Conservation (phyloP, 2,888 invertebrate species). For the Polymixis lichenea region DNA sequence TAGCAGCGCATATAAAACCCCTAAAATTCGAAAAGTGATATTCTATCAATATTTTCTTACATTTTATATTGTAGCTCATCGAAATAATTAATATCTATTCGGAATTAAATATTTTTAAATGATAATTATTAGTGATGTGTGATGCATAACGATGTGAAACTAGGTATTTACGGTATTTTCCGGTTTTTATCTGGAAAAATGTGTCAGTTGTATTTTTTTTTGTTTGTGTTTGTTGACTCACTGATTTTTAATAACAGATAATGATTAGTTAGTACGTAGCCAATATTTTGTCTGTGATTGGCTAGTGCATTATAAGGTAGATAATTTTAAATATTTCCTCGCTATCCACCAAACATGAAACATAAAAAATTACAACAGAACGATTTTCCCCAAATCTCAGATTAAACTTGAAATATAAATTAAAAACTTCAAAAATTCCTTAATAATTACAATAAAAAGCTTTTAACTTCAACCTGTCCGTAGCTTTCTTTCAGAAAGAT, state of each 20-base stretch:
- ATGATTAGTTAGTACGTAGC: neutral
- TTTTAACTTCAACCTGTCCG: slow-evolving; percentile 51
- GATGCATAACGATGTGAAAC: slow-evolving; percentile 40
- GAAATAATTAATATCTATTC: slow-evolving; percentile 53
- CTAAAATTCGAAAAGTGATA: slow-evolving; percentile 63
- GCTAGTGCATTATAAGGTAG: neutral
- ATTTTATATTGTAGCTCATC: slow-evolving; percentile 38
- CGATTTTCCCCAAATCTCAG: slow-evolving; percentile 27
- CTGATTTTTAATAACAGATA: neutral
- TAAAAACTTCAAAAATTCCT: slow-evolving; percentile 45
- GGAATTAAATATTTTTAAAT: slow-evolving; percentile 48
- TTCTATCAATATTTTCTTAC: slow-evolving; percentile 60
- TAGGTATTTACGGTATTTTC: neutral
- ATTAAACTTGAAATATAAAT: slow-evolving; percentile 46
- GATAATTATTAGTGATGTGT: slow-evolving; percentile 33
- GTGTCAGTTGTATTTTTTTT: neutral
- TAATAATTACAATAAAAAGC: slow-evolving; percentile 58
- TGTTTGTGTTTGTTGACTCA: neutral
- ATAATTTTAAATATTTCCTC: slow-evolving; percentile 10
- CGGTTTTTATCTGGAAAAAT: neutral
- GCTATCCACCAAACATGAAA: slow-evolving; percentile 35
- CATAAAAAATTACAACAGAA: slow-evolving; percentile 30
- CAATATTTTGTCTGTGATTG: neutral
- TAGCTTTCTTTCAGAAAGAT: slow-evolving; percentile 67
- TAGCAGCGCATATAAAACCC: slow-evolving; percentile 49